These are phyloP conservation scores for Papilio xuthus DNA, from an alignment of 1,140 invertebrate species.

Conservation along the genomic window DNA sequence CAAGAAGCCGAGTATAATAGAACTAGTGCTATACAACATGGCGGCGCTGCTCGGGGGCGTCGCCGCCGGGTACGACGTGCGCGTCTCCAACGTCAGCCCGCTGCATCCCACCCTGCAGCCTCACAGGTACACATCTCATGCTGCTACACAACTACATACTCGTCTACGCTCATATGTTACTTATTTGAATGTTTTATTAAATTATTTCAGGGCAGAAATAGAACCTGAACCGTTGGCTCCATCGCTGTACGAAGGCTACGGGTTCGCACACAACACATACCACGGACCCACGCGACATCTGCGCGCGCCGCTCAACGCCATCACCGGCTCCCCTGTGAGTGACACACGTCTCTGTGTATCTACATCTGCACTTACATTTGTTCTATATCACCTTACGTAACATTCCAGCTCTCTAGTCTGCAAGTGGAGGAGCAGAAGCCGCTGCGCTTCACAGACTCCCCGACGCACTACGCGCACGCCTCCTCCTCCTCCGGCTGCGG, in stretches of 20 bases:
- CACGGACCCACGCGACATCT: constrained; percentile 92
- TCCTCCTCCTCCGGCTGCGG: constrained; percentile 76
- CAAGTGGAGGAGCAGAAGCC: constrained; percentile 84
- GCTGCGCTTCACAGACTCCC: constrained; percentile 89
- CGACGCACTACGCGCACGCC: constrained; percentile 84
- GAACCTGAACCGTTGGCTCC: constrained; percentile 64
- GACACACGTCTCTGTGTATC: not conserved
- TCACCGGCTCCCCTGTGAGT: constrained; percentile 76
- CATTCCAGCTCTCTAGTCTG: constrained; percentile 72
- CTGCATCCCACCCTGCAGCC: constrained; percentile 90
- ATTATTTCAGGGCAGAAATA: constrained; percentile 63
- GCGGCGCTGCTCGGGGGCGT: constrained; percentile 94
- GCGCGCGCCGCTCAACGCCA: constrained; percentile 85
- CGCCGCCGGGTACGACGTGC: constrained; percentile 94
- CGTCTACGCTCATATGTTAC: not conserved
- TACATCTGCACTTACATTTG: not conserved
- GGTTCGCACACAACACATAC: constrained; percentile 93
- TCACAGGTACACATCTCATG: constrained; percentile 82
- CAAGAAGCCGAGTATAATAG: constrained; percentile 89
- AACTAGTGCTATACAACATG: constrained; percentile 94
- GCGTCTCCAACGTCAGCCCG: constrained; percentile 91
- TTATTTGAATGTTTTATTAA: not conserved
- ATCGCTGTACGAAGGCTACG: constrained; percentile 69
- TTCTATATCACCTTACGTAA: constrained; percentile 19
- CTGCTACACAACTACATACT: not conserved